Evolutionary conservation across 2,888 invertebrate genomes (phyloP).

Genomic region (Notocelia uddmanniana): DNA sequence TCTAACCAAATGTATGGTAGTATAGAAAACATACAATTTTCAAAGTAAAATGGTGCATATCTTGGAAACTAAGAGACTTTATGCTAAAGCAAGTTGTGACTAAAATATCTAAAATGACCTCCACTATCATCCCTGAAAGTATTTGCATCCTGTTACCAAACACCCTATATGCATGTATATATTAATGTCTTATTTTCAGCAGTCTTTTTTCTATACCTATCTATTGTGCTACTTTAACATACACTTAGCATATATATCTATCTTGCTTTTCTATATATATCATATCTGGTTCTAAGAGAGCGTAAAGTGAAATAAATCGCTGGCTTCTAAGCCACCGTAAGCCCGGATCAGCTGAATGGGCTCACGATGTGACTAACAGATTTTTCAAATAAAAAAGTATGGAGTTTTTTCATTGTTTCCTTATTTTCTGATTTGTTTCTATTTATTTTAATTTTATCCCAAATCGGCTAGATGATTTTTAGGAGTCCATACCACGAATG

Average conservation of each 20-base stretch:
- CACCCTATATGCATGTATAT: too few relatives aligned
- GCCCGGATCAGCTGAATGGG: constrained; percentile 35
- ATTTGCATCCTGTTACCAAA: too few relatives aligned
- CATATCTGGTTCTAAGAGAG: constrained; percentile 27
- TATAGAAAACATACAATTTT: too few relatives aligned
- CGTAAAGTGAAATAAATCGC: constrained; percentile 57
- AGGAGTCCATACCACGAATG: too few relatives aligned
- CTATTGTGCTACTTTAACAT: neutral
- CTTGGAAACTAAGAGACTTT: too few relatives aligned
- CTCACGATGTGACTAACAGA: constrained; percentile 27
- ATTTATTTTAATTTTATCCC: neutral
- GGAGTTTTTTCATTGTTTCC: neutral
- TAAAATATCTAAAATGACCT: too few relatives aligned
- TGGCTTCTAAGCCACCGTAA: constrained; percentile 50
- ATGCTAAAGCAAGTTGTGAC: too few relatives aligned
- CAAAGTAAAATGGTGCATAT: too few relatives aligned
- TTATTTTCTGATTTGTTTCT: neutral
- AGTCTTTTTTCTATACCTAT: too few relatives aligned
- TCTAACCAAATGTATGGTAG: too few relatives aligned
- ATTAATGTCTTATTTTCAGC: too few relatives aligned
- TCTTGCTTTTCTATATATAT: neutral
- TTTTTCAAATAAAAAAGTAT: constrained; percentile 2
- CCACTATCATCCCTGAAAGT: too few relatives aligned
- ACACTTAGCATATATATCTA: neutral
- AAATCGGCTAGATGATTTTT: neutral